These are phyloP conservation scores for Haliclona indistincta DNA, from an alignment of 37 sponge, comb jelly and placozoan genomes.

Conservation along the genomic window DNA sequence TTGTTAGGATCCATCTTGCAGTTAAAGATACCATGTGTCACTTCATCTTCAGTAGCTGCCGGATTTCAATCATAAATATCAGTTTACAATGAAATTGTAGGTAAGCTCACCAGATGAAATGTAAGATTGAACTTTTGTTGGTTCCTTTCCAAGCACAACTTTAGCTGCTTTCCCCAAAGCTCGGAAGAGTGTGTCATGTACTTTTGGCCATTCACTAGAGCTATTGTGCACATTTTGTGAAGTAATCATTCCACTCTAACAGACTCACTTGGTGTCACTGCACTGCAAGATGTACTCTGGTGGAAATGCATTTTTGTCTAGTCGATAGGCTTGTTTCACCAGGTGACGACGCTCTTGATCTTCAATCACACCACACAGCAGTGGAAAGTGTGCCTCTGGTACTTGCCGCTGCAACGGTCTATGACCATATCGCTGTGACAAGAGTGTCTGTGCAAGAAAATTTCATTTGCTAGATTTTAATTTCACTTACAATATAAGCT, in stretches of 20 bases:
- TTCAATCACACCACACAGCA: slow-evolving; percentile 40
- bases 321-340: slow-evolving; percentile 60
- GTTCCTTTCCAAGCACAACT: slow-evolving; percentile 60
- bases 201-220: slow-evolving; percentile 1
- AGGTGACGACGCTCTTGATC: slow-evolving; percentile 38
- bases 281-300: slow-evolving; percentile 46
- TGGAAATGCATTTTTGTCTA: slow-evolving; percentile 67
- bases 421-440: slow-evolving; percentile 76
- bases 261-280: not conserved
- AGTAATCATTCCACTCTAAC: not conserved
- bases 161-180: slow-evolving; percentile 55
- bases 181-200: slow-evolving; percentile 26
- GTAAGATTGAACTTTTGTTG: slow-evolving; percentile 52
- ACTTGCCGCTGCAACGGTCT: slow-evolving; percentile 42
- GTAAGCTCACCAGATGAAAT: slow-evolving; percentile 52
- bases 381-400: slow-evolving; percentile 46
- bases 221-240: not conserved
- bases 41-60: slow-evolving; percentile 64
- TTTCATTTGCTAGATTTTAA: not conserved
- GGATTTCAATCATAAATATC: not conserved
- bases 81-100: not conserved
- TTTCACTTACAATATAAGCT: slow-evolving; percentile 67
- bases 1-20: slow-evolving; percentile 51
- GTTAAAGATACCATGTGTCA: slow-evolving; percentile 68
- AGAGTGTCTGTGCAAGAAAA: slow-evolving; percentile 48